A percentile compares a stretch with the other conserved stretches of the same genome.
Conservation (phyloP, 2,888 invertebrate genomes). For the Mythimna loreyi region DNA sequence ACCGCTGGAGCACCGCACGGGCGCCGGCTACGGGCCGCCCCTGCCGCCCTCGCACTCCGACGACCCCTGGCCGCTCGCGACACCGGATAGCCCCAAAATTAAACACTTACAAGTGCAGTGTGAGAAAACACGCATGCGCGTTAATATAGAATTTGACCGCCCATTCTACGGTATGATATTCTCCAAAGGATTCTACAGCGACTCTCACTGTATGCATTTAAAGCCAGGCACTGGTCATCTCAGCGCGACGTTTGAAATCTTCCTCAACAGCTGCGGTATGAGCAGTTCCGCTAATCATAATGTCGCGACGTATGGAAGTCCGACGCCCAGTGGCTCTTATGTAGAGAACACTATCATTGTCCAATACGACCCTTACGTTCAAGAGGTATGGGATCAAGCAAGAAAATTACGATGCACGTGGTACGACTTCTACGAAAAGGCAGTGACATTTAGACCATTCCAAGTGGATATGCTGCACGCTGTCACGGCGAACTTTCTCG, state of each 20-base stretch:
- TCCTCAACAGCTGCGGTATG: conserved; percentile 98
- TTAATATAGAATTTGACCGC: conserved; percentile 98
- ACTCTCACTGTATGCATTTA: conserved; percentile 97
- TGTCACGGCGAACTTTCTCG: conserved; percentile 98
- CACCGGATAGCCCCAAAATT: conserved; percentile 97
- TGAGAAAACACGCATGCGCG: conserved; percentile 98
- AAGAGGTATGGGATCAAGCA: conserved; percentile 99
- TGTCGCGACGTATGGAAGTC: conserved; percentile 95
- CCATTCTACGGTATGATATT: conserved; percentile 99
- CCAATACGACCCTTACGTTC: conserved; percentile 98
- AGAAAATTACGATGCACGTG: conserved; percentile 97
- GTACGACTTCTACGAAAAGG: conserved; percentile 99
- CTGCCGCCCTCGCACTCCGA: conserved; percentile 91
- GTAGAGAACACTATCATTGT: conserved; percentile 98
- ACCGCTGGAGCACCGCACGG: conserved; percentile 95
- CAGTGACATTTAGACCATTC: conserved; percentile 98
- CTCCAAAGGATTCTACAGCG: conserved; percentile 98
- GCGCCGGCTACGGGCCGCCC: conserved; percentile 94
- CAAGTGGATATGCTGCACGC: conserved; percentile 99
- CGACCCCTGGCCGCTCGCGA: conserved; percentile 97
- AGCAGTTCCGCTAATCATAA: conserved; percentile 97
- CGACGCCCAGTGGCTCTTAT: conserved; percentile 97
- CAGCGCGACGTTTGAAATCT: conserved; percentile 98
- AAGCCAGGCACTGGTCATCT: conserved; percentile 97
- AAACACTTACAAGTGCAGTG: conserved; percentile 98